phyloP scores from a whole-genome alignment of 2,888 invertebrate species.

The Ornithoptera alexandrae region DNA sequence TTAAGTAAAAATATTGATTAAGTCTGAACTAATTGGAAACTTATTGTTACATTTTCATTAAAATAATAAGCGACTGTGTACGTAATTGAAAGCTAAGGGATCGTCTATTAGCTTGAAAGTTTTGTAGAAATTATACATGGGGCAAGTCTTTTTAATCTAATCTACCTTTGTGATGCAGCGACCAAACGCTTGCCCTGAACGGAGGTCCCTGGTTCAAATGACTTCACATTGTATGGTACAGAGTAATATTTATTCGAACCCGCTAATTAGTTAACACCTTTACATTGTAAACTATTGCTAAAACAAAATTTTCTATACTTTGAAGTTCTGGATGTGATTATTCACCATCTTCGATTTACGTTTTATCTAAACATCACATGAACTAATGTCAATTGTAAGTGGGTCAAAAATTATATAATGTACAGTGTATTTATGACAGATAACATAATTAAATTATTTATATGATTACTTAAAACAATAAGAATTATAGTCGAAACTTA shows the following conservation, averaged over 20 bases:
- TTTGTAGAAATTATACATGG: background rate
- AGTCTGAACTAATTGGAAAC: background rate
- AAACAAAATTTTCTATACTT: background rate
- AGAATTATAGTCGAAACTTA: background rate
- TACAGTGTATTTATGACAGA: background rate
- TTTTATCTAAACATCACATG: no score
- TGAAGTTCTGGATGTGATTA: background rate
- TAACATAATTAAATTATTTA: background rate
- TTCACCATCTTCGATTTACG: no score
- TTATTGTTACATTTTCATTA: background rate
- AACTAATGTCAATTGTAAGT: no score
- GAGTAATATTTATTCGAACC: no score
- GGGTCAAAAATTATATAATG: background rate
- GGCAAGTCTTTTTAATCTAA: no score
- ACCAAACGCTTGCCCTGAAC: no score
- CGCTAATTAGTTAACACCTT: no score
- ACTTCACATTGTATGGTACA: no score
- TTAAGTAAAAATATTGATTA: background rate
- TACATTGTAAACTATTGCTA: no score
- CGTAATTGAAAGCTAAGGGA: background rate
- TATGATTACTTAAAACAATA: background rate
- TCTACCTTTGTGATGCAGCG: no score
- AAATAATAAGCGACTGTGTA: background rate
- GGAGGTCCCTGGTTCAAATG: no score
- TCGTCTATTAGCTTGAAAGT: background rate